Percentiles rank a stretch among this genome's conserved stretches.
These are phyloP conservation scores for Gadopsis bispinosus DNA, from an alignment of 2,797 vertebrate genomes.

Conservation along the genomic window DNA sequence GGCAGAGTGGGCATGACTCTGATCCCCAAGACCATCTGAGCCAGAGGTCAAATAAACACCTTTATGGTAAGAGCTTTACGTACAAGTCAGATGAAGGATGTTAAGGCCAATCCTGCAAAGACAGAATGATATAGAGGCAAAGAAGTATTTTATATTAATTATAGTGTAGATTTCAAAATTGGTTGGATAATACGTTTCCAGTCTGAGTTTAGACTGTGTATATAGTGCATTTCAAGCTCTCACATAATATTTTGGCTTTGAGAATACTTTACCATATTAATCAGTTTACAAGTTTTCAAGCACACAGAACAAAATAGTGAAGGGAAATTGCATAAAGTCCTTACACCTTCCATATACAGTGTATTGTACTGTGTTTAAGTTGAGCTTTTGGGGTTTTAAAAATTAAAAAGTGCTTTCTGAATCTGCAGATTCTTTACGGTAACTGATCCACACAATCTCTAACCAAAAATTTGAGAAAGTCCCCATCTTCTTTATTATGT, in stretches of 20 bases:
- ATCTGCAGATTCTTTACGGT: neutral
- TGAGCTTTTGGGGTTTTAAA: neutral
- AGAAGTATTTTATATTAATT: neutral
- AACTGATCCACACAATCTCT: neutral
- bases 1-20: neutral
- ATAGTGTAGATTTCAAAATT: neutral
- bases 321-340: neutral
- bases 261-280: no score
- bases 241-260: no score
- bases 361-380: neutral
- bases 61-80: neutral
- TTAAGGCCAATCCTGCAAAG: neutral
- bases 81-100: neutral
- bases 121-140: neutral
- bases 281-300: no score
- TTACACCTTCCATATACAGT: neutral
- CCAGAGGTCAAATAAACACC: constrained; percentile 11
- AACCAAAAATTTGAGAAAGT: neutral
- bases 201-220: neutral
- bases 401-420: neutral
- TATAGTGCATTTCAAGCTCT: no score
- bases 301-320: no score
- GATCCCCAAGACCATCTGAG: constrained; percentile 3
- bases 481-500: neutral
- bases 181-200: neutral